Conservation (phyloP, 2,113 vertebrate species). For the Gadus chalcogrammus region DNA sequence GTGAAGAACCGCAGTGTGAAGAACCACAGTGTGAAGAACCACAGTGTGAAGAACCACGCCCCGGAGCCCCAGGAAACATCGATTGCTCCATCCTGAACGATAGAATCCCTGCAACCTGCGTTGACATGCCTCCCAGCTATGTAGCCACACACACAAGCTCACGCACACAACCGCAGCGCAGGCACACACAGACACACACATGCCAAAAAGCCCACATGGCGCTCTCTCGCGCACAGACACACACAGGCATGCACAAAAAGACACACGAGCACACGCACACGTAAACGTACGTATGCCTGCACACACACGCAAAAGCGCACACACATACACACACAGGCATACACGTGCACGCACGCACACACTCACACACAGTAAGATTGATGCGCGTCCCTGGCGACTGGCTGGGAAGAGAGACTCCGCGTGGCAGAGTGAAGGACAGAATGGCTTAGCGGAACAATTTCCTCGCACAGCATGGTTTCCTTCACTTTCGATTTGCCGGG, state of each 20-base stretch:
- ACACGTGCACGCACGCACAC: slow-evolving; percentile 29
- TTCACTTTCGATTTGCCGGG: slow-evolving; percentile 45
- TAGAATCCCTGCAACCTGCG: slow-evolving; percentile 52
- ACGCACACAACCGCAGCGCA: no score
- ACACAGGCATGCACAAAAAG: no score
- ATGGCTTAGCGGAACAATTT: slow-evolving; percentile 68
- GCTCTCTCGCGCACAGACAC: no score
- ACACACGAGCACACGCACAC: no score
- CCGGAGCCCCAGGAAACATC: slow-evolving; percentile 51
- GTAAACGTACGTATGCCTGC: no score
- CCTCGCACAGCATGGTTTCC: slow-evolving; percentile 61
- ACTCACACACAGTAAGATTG: slow-evolving; percentile 54
- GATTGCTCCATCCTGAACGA: slow-evolving; percentile 53
- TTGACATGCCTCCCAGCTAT: slow-evolving; percentile 59
- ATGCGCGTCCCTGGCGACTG: slow-evolving; percentile 65
- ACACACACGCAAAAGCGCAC: no score
- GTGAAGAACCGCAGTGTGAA: slow-evolving; percentile 36
- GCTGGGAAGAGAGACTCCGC: slow-evolving; percentile 50
- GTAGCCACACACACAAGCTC: slow-evolving; percentile 28
- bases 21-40: slow-evolving; percentile 38
- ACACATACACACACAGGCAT: no score
- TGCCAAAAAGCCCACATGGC: no score
- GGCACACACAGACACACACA: no score
- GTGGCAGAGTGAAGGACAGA: slow-evolving; percentile 58
- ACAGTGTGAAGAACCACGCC: slow-evolving; percentile 39